These are phyloP conservation scores for Catharus bicknelli DNA, from an alignment of 2,113 vertebrate genomes.

Conservation along the genomic window DNA sequence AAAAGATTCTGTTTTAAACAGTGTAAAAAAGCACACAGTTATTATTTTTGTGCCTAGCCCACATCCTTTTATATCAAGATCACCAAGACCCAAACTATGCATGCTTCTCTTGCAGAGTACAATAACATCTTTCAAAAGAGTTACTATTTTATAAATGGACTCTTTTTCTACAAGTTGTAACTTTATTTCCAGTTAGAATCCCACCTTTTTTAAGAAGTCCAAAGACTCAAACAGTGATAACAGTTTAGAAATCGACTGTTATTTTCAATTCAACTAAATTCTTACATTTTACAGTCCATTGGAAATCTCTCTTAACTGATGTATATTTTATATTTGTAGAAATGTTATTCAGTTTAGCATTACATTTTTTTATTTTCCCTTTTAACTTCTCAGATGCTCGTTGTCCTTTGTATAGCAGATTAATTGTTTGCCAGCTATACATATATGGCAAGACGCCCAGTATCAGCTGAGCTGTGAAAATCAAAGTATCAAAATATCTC, in stretches of 20 bases:
- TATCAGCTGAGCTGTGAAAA: constrained; percentile 29
- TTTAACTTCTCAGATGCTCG: background rate
- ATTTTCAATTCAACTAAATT: background rate
- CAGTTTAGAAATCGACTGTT: background rate
- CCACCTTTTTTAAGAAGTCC: background rate
- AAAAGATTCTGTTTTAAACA: background rate
- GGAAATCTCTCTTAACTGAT: background rate
- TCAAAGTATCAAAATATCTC: constrained; percentile 19
- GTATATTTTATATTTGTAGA: background rate
- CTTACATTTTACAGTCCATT: background rate
- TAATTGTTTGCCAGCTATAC: constrained; percentile 1
- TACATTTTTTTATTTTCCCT: background rate
- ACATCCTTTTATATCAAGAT: background rate
- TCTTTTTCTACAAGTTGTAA: background rate
- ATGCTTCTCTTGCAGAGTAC: background rate
- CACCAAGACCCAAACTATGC: background rate
- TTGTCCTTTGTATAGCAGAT: background rate
- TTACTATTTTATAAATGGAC: background rate
- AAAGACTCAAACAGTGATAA: background rate
- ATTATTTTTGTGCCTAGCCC: background rate
- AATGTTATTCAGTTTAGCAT: background rate
- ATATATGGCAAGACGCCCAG: background rate
- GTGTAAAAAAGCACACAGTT: background rate
- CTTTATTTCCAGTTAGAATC: background rate
- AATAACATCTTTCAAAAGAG: background rate